Conservation (phyloP, 2,113 vertebrate genomes). For the Notarius quadriscutis region DNA sequence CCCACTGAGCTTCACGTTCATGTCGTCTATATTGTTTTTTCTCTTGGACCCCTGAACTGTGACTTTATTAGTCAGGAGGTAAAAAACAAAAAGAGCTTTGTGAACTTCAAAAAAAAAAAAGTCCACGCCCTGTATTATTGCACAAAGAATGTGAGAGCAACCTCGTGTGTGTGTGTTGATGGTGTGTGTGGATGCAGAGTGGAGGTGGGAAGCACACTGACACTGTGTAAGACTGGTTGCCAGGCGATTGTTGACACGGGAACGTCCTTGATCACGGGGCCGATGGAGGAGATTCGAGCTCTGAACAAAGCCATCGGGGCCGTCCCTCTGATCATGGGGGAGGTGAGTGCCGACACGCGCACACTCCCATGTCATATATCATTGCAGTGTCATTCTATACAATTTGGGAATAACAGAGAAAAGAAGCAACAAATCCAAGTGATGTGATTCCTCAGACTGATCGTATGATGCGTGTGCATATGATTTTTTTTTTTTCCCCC, state of each 20-base stretch:
- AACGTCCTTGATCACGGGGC: slow-evolving; percentile 80
- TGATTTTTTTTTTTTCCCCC: neutral
- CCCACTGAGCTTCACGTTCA: neutral
- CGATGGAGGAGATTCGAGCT: slow-evolving; percentile 72
- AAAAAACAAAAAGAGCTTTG: no score
- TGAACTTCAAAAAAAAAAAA: no score
- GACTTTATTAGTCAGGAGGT: neutral
- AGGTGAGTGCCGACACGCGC: slow-evolving; percentile 67
- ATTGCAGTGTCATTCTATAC: no score
- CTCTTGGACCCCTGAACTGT: neutral
- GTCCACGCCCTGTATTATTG: no score
- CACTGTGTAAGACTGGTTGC: slow-evolving; percentile 79
- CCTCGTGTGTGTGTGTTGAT: neutral
- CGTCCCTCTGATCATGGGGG: slow-evolving; percentile 71
- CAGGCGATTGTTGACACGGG: slow-evolving; percentile 84
- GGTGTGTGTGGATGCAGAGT: slow-evolving; percentile 63
- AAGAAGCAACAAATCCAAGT: neutral
- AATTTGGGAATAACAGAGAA: no score
- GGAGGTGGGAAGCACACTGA: slow-evolving; percentile 72
- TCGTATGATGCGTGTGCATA: neutral
- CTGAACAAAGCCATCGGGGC: slow-evolving; percentile 79
- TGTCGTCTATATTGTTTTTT: neutral
- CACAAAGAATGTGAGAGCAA: no score
- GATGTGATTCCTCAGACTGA: neutral
- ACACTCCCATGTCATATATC: no score